Conservation (phyloP, 2,113 vertebrate genomes). For the Chamaea fasciata region DNA sequence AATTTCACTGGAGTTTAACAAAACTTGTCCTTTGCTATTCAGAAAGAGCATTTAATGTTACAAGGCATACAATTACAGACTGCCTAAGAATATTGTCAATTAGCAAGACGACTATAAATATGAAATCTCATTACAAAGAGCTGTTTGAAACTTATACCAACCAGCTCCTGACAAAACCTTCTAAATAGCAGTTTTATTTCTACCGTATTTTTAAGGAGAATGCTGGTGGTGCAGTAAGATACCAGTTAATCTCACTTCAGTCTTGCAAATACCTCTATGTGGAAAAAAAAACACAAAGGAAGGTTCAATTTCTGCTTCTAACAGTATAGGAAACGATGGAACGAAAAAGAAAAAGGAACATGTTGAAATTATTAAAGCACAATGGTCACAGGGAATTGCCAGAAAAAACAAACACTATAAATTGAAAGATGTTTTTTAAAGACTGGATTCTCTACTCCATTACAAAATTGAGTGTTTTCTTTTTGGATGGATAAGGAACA, state of each 20-base stretch:
- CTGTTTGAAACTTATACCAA: constrained; percentile 23
- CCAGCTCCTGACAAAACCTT: not conserved
- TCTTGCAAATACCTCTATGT: not conserved
- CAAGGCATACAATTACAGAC: not conserved
- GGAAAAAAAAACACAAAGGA: not conserved
- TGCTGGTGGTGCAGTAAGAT: not conserved
- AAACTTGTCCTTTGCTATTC: not conserved
- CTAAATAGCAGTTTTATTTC: constrained; percentile 35
- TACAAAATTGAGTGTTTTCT: not conserved
- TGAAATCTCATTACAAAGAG: constrained; percentile 54
- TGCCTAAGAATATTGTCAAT: not conserved
- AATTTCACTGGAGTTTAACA: not conserved
- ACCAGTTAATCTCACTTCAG: not conserved
- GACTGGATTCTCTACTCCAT: not conserved
- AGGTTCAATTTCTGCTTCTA: not conserved
- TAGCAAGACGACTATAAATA: constrained; percentile 26
- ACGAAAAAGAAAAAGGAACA: not conserved
- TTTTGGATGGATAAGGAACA: not conserved
- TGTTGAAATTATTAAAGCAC: constrained; percentile 23
- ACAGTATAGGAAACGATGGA: not conserved
- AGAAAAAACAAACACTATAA: not conserved
- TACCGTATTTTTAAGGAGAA: constrained; percentile 25
- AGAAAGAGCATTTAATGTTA: not conserved
- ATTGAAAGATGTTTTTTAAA: constrained; percentile 2
- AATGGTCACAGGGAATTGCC: not conserved